Percentiles rank a stretch among this genome's conserved stretches.
phyloP scores from a whole-genome alignment of 1,140 invertebrate genomes.

The Palaemon carinicauda region DNA sequence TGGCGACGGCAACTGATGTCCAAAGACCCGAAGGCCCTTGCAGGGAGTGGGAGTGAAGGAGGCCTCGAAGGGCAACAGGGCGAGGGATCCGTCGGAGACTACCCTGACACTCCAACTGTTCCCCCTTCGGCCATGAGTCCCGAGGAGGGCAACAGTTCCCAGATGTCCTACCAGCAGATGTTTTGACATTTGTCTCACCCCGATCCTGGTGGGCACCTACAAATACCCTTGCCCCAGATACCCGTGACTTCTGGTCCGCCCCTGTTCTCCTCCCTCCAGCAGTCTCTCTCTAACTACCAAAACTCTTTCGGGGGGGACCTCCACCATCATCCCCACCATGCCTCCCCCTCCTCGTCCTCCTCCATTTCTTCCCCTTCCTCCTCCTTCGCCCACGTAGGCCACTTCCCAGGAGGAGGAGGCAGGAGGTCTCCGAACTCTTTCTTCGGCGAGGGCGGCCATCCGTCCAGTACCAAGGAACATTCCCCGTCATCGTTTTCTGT shows the following conservation, averaged over 20 bases:
- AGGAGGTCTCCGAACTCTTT: not conserved
- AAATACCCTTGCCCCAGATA: not conserved
- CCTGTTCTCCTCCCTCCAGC: constrained; percentile 20
- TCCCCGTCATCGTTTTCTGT: not conserved
- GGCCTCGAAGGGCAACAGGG: constrained; percentile 24
- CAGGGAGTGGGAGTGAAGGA: constrained; percentile 40
- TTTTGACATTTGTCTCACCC: constrained; percentile 48
- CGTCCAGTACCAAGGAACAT: not conserved
- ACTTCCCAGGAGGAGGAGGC: not conserved
- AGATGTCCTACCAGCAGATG: constrained; percentile 56
- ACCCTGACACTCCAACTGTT: constrained; percentile 50
- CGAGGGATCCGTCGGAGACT: constrained; percentile 41
- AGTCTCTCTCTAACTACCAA: constrained; percentile 33
- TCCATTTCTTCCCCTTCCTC: not conserved
- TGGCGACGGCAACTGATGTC: constrained; percentile 75
- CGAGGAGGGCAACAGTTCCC: constrained; percentile 53
- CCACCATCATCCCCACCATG: not conserved
- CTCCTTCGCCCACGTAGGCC: not conserved
- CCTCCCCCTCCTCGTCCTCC: not conserved
- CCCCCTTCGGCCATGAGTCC: constrained; percentile 58
- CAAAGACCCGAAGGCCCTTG: constrained; percentile 48
- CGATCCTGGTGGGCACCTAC: constrained; percentile 15
- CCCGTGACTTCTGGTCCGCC: not conserved
- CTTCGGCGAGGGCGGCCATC: constrained; percentile 8
- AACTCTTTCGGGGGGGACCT: not conserved